Percentiles rank a stretch among this genome's conserved stretches.
These are phyloP conservation scores for Cantharis nigra DNA, from an alignment of 2,888 invertebrate genomes.

Conservation along the genomic window DNA sequence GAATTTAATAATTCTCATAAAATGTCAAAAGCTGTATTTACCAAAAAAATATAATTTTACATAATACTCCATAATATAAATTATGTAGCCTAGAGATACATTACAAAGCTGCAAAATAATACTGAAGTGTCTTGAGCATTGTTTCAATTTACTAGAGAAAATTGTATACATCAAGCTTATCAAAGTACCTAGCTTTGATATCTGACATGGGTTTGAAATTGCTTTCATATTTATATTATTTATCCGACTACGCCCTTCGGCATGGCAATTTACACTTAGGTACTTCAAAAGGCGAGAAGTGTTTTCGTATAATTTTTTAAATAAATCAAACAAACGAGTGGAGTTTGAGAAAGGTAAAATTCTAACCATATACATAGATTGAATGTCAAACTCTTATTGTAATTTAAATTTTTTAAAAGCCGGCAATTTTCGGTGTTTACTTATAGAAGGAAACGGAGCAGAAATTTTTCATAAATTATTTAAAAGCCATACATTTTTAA, in stretches of 20 bases:
- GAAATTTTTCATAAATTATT: slow-evolving; percentile 23
- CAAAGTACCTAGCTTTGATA: neutral
- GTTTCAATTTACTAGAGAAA: neutral
- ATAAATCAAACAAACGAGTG: neutral
- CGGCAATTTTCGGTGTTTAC: neutral
- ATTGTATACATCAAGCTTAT: neutral
- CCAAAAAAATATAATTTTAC: neutral
- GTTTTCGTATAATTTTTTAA: neutral
- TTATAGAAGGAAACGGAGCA: neutral
- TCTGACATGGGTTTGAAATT: neutral
- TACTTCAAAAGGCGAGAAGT: neutral
- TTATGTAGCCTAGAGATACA: neutral
- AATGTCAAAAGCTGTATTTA: neutral
- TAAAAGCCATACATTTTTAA: slow-evolving; percentile 20
- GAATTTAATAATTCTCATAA: neutral
- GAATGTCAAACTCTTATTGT: neutral
- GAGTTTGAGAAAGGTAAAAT: neutral
- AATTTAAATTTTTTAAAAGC: slow-evolving; percentile 2
- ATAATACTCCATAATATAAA: neutral
- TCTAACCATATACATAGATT: neutral
- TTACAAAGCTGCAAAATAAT: neutral
- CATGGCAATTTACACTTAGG: neutral
- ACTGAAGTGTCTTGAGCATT: neutral
- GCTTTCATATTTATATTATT: neutral
- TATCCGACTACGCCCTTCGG: neutral